phyloP scores from a whole-genome alignment of 2,113 vertebrate species.

The Mesocricetus auratus region DNA sequence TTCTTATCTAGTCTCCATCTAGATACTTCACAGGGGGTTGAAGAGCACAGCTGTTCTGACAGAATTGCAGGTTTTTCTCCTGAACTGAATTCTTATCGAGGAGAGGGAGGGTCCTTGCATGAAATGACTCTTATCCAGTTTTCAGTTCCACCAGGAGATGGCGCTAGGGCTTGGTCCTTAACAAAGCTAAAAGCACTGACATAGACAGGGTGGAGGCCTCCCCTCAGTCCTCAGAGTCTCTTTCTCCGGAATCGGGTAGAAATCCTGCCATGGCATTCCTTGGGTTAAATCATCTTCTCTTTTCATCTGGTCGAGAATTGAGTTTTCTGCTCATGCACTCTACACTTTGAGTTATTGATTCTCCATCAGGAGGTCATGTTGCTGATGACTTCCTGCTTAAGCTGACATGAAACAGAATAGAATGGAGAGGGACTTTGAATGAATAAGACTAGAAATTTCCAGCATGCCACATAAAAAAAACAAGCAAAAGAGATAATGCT shows the following conservation, averaged over 20 bases:
- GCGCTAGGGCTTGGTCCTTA: constrained; percentile 72
- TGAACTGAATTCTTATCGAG: constrained; percentile 5
- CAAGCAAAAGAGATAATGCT: background rate
- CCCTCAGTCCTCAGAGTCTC: background rate
- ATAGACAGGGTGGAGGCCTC: background rate
- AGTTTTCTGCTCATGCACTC: background rate
- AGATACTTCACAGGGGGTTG: constrained; percentile 31
- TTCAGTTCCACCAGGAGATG: constrained; percentile 64
- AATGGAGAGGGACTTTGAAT: background rate
- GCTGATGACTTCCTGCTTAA: background rate
- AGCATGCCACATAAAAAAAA: background rate
- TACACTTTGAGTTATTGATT: background rate
- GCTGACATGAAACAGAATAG: background rate
- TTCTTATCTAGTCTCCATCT: background rate
- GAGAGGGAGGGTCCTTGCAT: background rate
- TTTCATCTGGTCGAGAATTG: background rate
- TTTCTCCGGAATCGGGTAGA: background rate
- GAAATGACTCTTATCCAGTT: background rate
- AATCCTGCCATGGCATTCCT: background rate
- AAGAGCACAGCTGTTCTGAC: constrained; percentile 2
- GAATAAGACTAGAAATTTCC: background rate
- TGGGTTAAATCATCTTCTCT: background rate
- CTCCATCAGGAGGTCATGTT: background rate
- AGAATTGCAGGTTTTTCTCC: background rate
- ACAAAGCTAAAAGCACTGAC: background rate